A percentile compares a stretch with the other conserved stretches of the same genome.
These are phyloP conservation scores for Chlorodrepanis virens DNA, from an alignment of 2,113 vertebrate species.

Conservation along the genomic window DNA sequence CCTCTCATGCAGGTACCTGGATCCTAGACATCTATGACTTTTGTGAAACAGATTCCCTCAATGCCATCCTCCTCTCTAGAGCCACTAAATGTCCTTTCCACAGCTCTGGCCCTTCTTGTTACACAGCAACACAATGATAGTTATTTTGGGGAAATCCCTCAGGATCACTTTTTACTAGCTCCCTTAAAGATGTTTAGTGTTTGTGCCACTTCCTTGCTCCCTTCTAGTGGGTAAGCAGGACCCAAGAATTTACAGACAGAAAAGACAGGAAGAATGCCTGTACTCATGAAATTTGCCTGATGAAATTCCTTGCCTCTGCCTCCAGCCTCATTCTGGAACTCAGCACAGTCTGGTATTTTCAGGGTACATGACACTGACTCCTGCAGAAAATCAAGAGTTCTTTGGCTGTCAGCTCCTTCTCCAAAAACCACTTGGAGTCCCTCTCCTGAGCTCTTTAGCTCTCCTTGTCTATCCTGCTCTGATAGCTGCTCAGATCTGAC, in stretches of 20 bases:
- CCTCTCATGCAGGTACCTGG: no score
- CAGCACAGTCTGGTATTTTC: neutral
- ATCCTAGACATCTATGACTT: fast-evolving
- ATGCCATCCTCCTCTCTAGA: neutral
- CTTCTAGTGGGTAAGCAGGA: neutral
- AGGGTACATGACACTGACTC: neutral
- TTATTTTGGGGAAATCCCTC: neutral
- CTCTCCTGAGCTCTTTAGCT: neutral
- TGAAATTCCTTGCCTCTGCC: neutral
- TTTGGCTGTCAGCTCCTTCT: neutral
- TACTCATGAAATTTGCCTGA: neutral
- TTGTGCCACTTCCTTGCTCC: neutral
- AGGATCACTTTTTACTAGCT: neutral
- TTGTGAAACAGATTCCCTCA: neutral
- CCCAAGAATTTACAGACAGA: neutral
- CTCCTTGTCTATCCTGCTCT: neutral
- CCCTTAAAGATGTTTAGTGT: neutral
- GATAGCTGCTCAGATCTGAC: neutral
- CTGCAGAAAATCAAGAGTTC: neutral
- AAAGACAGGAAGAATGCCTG: neutral
- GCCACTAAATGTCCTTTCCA: neutral
- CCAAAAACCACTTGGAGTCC: neutral
- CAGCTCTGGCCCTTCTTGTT: neutral
- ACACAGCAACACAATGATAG: neutral
- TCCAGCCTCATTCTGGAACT: neutral